Base-by-base conservation (phyloP, 2,113 vertebrate genomes). In the Heterotilapia buettikoferi region DNA sequence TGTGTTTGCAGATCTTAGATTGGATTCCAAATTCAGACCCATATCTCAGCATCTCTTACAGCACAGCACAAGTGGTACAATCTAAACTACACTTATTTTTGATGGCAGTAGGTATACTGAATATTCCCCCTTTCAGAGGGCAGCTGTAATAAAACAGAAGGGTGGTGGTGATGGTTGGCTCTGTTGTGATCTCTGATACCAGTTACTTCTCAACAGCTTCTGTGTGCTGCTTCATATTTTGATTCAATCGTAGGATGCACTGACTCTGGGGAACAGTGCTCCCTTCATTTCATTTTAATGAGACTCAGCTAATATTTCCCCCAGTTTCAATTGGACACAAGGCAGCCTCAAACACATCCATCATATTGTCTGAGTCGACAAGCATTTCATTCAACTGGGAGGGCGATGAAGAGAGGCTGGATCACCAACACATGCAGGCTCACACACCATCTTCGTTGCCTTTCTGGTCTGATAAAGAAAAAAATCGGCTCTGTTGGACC, bases 231-330 rank as follows among this genome's bases (percentile, higher is more conserved):
- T 29, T 78, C 73, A 5, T 50, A 31, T 12, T 76, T 76, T 5
- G 9, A 50, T 7, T 76, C 9, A 7, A 31, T 50, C 47, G 61
- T 68, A 57, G 87, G 61, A 45, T 85, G 54, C 12, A 6, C 38
- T 36, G 82, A 63, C 43, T 79, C 81, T 38, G 26, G 87, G 79
- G 87, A 81, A 50, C 54, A 47, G 11, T 43, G 80, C 26, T 78
- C 56, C 47, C 84, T 86, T 83, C 54, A 73, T 86, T 85, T 89
- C 84, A 90, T 89, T 84, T 59, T 90, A 94, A 93, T 92, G 90
- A 90, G 81, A 84, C 83, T 86, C 87, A 68, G 87, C 78, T 79
- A 80, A 90, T 63, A 89, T 92, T 83, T 92, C 40, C 47, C 13
- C 79, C 84, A 26, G 54, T 84, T 93, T 89, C 80, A 54, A 45